Conservation (phyloP, 2,113 vertebrate genomes). For the Ifrita kowaldi region DNA sequence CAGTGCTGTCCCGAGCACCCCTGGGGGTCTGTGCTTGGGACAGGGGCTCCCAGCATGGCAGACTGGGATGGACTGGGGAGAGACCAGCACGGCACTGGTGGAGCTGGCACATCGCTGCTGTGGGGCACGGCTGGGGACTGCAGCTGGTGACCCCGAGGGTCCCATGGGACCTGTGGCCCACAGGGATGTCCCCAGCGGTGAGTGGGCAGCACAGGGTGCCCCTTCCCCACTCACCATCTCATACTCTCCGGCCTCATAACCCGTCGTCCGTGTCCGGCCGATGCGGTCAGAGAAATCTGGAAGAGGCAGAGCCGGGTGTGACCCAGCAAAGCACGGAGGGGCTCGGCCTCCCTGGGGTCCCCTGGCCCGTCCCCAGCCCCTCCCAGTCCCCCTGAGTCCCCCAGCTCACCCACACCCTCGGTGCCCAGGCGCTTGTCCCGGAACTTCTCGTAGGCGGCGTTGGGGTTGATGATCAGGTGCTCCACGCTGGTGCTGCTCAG, state of each 20-base stretch:
- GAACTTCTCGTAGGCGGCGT: constrained; percentile 97
- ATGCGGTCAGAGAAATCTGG: constrained; percentile 95
- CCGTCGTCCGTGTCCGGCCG: constrained; percentile 84
- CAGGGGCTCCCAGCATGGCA: neutral
- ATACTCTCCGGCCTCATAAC: constrained; percentile 91
- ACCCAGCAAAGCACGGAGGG: neutral
- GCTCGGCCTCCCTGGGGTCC: neutral
- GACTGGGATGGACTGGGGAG: neutral
- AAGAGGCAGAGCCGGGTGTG: neutral
- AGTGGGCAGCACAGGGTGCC: accelerated
- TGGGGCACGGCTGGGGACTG: neutral
- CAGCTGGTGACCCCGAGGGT: neutral
- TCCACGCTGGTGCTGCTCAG: constrained; percentile 94
- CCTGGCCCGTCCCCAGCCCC: neutral
- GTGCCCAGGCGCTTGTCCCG: constrained; percentile 91
- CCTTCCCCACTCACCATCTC: constrained; percentile 79
- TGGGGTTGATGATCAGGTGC: constrained; percentile 95
- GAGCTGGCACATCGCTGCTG: neutral
- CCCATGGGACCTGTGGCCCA: neutral
- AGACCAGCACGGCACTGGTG: neutral
- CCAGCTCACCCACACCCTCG: constrained; percentile 86
- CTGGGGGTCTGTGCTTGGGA: accelerated
- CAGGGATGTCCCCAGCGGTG: accelerated
- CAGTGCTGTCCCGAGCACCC: neutral
- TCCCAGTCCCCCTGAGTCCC: neutral